phyloP scores from a whole-genome alignment of 1,140 invertebrate species.

The Drosophila mauritiana region DNA sequence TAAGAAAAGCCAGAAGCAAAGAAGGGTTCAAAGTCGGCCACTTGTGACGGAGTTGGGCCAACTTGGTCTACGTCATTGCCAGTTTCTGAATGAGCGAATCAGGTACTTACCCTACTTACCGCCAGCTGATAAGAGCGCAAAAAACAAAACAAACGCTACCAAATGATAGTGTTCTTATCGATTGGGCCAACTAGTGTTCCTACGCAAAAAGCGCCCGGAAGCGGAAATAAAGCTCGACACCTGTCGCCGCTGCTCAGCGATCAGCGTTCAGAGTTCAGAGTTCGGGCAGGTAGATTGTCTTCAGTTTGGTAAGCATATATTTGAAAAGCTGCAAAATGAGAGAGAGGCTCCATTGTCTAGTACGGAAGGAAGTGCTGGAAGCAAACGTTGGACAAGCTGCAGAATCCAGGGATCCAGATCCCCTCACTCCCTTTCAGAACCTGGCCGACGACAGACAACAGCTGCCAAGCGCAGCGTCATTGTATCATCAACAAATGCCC shows the following conservation, averaged over 20 bases:
- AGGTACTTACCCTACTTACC: constrained; percentile 36
- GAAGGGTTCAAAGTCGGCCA: constrained; percentile 42
- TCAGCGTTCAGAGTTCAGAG: background rate
- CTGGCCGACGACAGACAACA: constrained; percentile 60
- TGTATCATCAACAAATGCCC: constrained; percentile 77
- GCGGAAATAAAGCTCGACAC: constrained; percentile 48
- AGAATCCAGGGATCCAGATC: constrained; percentile 32
- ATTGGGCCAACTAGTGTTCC: background rate
- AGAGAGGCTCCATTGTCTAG: constrained; percentile 33
- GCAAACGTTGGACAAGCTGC: constrained; percentile 59
- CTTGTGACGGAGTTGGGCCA: constrained; percentile 39
- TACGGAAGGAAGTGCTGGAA: constrained; percentile 68
- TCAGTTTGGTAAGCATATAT: constrained; percentile 34
- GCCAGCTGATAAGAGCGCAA: constrained; percentile 21
- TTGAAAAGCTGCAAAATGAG: constrained; percentile 68
- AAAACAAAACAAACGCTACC: constrained; percentile 3
- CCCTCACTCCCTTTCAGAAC: background rate
- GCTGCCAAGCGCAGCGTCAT: constrained; percentile 82
- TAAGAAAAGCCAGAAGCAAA: constrained; percentile 56
- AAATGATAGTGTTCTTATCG: constrained; percentile 42
- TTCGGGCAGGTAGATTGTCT: constrained; percentile 48
- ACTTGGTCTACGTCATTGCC: constrained; percentile 18
- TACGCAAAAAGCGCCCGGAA: constrained; percentile 7
- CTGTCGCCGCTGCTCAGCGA: constrained; percentile 31
- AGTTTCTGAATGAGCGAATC: constrained; percentile 4